These are phyloP conservation scores for Hyperoplus immaculatus DNA, from an alignment of 2,797 vertebrate species.

Conservation along the genomic window DNA sequence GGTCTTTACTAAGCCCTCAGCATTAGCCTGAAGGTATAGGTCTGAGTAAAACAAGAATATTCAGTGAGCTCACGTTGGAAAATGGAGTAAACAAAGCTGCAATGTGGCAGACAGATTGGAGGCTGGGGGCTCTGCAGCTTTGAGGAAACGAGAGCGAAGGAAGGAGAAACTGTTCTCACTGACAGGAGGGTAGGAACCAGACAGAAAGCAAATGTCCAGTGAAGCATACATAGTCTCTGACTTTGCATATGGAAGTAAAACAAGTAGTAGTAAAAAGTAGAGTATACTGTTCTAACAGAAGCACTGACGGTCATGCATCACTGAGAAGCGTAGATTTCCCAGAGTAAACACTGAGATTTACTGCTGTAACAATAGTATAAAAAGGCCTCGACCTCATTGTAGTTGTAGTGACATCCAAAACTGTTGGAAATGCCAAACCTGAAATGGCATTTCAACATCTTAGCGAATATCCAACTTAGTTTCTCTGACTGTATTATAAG, in stretches of 20 bases:
- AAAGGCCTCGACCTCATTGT: slow-evolving; percentile 57
- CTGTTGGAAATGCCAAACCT: slow-evolving; percentile 35
- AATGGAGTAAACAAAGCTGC: background rate
- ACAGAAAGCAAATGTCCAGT: slow-evolving; percentile 61
- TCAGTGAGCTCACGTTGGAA: too few species aligned
- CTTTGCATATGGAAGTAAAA: slow-evolving; percentile 63
- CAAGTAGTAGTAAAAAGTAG: slow-evolving; percentile 25
- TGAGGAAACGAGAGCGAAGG: slow-evolving; percentile 53
- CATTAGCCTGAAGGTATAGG: too few species aligned
- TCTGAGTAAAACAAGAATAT: slow-evolving; percentile 7
- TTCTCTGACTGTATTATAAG: slow-evolving; percentile 44
- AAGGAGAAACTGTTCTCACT: slow-evolving; percentile 25
- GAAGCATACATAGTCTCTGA: slow-evolving; percentile 53
- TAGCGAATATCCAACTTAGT: slow-evolving; percentile 40
- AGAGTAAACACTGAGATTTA: slow-evolving; percentile 31
- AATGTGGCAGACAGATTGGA: background rate
- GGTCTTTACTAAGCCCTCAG: background rate
- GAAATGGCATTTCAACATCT: slow-evolving; percentile 58
- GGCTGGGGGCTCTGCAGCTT: slow-evolving; percentile 3
- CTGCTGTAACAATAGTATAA: slow-evolving; percentile 32
- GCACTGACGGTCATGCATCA: too few species aligned
- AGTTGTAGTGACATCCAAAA: slow-evolving; percentile 23
- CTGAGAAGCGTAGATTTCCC: background rate
- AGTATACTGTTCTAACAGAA: background rate
- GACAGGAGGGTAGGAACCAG: slow-evolving; percentile 21